These are phyloP conservation scores for Poeciliopsis retropinna DNA, from an alignment of 2,113 vertebrate genomes.

Conservation along the genomic window DNA sequence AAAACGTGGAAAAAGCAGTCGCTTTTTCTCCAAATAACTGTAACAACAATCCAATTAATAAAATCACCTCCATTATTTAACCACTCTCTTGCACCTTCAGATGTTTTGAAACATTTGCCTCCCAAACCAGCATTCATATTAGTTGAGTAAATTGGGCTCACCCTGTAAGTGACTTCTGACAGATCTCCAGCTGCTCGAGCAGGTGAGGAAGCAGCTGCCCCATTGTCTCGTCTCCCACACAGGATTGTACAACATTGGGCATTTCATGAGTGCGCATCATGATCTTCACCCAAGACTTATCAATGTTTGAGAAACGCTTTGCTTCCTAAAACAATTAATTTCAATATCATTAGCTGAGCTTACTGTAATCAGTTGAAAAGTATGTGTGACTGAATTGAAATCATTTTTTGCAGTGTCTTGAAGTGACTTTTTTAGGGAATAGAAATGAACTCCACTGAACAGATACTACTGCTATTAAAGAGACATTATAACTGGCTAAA, in stretches of 20 bases:
- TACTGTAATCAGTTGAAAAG: no score
- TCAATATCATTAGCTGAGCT: background rate
- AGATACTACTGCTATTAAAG: background rate
- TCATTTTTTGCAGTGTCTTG: no score
- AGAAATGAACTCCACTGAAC: no score
- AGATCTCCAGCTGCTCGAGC: conserved; percentile 94
- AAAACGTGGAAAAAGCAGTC: conserved; percentile 93
- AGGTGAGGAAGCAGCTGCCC: conserved; percentile 93
- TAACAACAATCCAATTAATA: background rate
- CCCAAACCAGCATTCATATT: background rate
- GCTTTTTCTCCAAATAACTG: conserved; percentile 96
- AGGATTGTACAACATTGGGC: conserved; percentile 93
- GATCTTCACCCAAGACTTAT: conserved; percentile 98
- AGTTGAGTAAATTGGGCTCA: conserved; percentile 62
- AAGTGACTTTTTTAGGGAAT: no score
- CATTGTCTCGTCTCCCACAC: conserved; percentile 94
- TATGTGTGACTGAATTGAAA: no score
- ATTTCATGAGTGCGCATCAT: conserved; percentile 93
- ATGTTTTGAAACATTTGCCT: rapidly evolving
- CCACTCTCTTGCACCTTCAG: no score
- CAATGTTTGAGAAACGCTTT: conserved; percentile 95
- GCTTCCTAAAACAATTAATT: conserved; percentile 85
- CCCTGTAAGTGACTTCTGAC: conserved; percentile 98
- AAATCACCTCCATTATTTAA: background rate
- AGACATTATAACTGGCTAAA: background rate